Percentiles rank a stretch among this genome's conserved stretches.
phyloP scores from a whole-genome alignment of 1,140 invertebrate genomes.

The Eriosoma lanigerum region DNA sequence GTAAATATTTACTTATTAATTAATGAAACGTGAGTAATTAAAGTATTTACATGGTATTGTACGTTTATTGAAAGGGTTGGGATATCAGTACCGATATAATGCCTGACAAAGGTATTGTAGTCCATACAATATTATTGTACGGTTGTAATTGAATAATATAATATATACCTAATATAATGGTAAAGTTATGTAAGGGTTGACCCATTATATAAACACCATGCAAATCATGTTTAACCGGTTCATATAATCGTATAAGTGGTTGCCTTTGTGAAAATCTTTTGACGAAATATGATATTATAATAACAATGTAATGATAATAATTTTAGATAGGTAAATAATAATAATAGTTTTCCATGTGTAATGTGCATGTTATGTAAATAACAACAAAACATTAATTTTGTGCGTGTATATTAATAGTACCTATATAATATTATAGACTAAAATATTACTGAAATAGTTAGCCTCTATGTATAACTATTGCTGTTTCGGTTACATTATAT shows the following conservation, averaged over 20 bases:
- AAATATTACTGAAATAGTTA: no score
- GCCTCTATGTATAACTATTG: no score
- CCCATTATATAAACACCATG: neutral
- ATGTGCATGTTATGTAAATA: neutral
- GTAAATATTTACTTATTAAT: no score
- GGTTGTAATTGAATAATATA: neutral
- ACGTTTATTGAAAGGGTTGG: neutral
- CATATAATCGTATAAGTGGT: neutral
- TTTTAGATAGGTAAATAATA: neutral
- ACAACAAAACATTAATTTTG: neutral
- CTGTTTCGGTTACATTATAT: no score
- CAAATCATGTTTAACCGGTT: slow-evolving; percentile 14
- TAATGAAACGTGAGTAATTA: no score
- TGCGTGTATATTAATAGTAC: no score
- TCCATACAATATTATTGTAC: no score
- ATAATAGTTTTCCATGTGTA: neutral
- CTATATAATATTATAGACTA: no score
- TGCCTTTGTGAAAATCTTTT: slow-evolving; percentile 3
- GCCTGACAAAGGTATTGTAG: neutral
- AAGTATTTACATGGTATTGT: no score
- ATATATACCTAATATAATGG: neutral
- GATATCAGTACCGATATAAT: no score
- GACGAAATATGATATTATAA: neutral
- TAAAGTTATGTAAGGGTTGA: neutral
- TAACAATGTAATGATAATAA: slow-evolving; percentile 14